Evolutionary conservation across 2,888 invertebrate species (phyloP).

Genomic region (Lasioglossum zephyrum): DNA sequence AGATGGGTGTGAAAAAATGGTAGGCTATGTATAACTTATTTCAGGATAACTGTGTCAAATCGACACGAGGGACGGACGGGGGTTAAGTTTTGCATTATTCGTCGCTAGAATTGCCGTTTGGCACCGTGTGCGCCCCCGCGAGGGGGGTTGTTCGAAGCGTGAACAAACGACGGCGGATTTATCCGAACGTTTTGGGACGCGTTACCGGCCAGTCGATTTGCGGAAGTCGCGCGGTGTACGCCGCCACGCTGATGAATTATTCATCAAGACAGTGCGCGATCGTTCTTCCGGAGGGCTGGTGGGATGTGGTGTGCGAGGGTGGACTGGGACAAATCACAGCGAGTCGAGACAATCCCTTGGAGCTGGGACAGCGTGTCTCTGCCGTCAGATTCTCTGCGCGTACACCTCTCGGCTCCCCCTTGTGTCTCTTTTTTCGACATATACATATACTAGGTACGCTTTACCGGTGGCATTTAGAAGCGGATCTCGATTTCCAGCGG

Average conservation of each 20-base stretch:
- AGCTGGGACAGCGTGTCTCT: conserved; percentile 9
- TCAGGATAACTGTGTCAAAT: too few species aligned
- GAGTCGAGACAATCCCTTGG: conserved; percentile 56
- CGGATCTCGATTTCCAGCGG: conserved; percentile 9
- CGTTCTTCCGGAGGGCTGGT: conserved; percentile 42
- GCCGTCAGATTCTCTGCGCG: conserved; percentile 19
- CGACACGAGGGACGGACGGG: too few species aligned
- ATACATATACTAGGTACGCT: background rate
- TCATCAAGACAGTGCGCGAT: conserved; percentile 64
- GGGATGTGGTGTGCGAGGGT: background rate
- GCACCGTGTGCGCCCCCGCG: background rate
- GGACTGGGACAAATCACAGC: conserved; percentile 64
- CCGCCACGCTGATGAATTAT: conserved; percentile 68
- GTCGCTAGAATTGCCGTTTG: too few species aligned
- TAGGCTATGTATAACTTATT: too few species aligned
- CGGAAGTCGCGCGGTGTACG: conserved; percentile 56
- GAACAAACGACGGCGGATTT: conserved; percentile 52
- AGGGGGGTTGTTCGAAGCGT: conserved; percentile 10
- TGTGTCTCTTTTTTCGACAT: background rate
- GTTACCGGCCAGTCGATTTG: conserved; percentile 60
- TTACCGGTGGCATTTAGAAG: conserved; percentile 19
- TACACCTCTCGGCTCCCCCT: background rate
- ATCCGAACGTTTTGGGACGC: conserved; percentile 61
- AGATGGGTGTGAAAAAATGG: too few species aligned
- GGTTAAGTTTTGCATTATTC: too few species aligned